Evolutionary conservation across 37 sponge, comb jelly and placozoan species (phyloP).

Genomic region (Geodia barretti): DNA sequence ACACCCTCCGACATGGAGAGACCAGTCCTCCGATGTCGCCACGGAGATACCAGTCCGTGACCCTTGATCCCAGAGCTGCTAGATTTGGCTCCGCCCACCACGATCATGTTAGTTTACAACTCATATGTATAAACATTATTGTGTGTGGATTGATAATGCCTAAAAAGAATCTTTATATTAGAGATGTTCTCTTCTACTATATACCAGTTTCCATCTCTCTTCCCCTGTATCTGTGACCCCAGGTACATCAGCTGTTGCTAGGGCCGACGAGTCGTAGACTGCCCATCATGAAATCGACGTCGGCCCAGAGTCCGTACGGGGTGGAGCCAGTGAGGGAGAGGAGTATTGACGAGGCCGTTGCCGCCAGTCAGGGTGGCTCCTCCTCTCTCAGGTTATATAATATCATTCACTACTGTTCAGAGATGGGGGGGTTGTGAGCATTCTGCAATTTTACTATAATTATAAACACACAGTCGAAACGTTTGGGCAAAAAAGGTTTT

Average conservation of each 20-base stretch:
- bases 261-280: not conserved
- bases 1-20: not conserved
- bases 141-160: no score
- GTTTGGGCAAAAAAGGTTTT: no score
- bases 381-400: no score
- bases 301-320: conserved; percentile 28
- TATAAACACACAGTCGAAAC: no score
- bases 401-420: no score
- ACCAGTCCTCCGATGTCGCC: not conserved
- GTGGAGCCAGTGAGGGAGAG: conserved; percentile 16
- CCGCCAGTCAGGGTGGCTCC: not conserved
- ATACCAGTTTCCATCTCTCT: not conserved
- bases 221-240: not conserved
- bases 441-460: no score
- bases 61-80: not conserved
- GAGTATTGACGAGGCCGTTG: conserved; percentile 42
- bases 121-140: no score
- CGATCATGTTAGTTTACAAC: no score
- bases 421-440: no score
- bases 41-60: not conserved
- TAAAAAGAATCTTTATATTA: no score
- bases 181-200: no score
- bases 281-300: conserved; percentile 8
- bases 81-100: no score
- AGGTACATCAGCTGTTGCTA: not conserved